phyloP scores from a whole-genome alignment of 1,140 invertebrate genomes.

The Lethocerus indicus region DNA sequence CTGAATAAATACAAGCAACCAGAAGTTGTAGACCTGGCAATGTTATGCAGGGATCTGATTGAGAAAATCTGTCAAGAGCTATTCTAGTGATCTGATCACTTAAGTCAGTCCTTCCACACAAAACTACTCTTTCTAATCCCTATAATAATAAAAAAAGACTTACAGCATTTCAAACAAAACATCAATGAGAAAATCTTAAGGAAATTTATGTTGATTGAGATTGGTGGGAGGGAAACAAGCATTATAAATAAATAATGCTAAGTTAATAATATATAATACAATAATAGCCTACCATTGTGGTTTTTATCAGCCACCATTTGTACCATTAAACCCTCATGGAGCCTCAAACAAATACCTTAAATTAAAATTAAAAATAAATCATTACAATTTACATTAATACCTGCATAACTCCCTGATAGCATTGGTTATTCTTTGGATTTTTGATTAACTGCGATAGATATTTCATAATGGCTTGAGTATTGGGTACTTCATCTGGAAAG shows the following conservation, averaged over 20 bases:
- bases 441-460: neutral
- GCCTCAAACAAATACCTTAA: too few relatives aligned
- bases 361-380: slow-evolving; percentile 1
- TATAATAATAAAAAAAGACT: slow-evolving; percentile 25
- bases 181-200: too few relatives aligned
- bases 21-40: slow-evolving; percentile 55
- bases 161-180: too few relatives aligned
- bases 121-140: slow-evolving; percentile 54
- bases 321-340: too few relatives aligned
- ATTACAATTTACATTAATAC: slow-evolving; percentile 4
- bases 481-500: slow-evolving; percentile 12
- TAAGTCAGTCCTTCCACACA: slow-evolving; percentile 35
- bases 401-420: slow-evolving; percentile 17
- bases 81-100: slow-evolving; percentile 54
- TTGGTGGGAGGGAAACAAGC: too few relatives aligned
- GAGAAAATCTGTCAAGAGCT: slow-evolving; percentile 49
- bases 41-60: slow-evolving; percentile 44
- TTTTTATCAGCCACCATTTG: too few relatives aligned
- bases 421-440: slow-evolving; percentile 3
- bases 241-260: too few relatives aligned
- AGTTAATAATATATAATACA: too few relatives aligned
- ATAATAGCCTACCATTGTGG: too few relatives aligned
- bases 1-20: slow-evolving; percentile 64
- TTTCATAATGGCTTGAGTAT: slow-evolving; percentile 1
- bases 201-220: too few relatives aligned